Evolutionary conservation across 2,888 invertebrate species (phyloP).

Genomic region (Panzeria rudis): DNA sequence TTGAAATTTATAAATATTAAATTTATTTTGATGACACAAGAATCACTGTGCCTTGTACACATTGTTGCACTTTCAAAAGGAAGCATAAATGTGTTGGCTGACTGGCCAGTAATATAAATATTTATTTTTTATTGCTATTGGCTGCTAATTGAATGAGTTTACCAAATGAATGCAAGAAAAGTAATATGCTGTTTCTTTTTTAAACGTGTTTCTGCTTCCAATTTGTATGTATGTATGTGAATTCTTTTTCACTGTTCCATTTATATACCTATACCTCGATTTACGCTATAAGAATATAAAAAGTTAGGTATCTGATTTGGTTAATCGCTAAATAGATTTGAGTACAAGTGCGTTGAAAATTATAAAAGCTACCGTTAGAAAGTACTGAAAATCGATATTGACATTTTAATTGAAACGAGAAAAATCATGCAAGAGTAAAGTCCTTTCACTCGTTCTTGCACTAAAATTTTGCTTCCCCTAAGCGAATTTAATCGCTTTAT

Average conservation of each 20-base stretch:
- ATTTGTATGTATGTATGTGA: not conserved
- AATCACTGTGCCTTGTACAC: constrained; percentile 31
- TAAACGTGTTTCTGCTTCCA: constrained; percentile 4
- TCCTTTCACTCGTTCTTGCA: too few relatives aligned
- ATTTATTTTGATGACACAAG: constrained; percentile 1
- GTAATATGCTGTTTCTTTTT: constrained; percentile 20
- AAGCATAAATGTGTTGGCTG: constrained; percentile 70
- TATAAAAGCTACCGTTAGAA: too few relatives aligned
- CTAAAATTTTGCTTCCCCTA: too few relatives aligned
- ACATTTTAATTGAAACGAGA: too few relatives aligned
- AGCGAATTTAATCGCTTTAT: too few relatives aligned
- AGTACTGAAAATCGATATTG: too few relatives aligned
- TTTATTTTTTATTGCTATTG: constrained; percentile 79
- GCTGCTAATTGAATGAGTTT: constrained; percentile 79
- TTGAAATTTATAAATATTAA: not conserved
- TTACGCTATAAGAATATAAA: not conserved
- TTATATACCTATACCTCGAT: not conserved
- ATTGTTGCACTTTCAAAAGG: constrained; percentile 44
- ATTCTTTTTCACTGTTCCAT: not conserved
- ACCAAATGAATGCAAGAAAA: constrained; percentile 48
- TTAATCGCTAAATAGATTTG: too few relatives aligned
- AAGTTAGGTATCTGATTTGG: not conserved
- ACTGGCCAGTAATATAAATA: constrained; percentile 78
- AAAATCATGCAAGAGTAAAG: too few relatives aligned
- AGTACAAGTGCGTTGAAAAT: too few relatives aligned